These are phyloP conservation scores for Plumapathes pennacea DNA, from an alignment of 92 coral and sea anemone species.

Conservation along the genomic window DNA sequence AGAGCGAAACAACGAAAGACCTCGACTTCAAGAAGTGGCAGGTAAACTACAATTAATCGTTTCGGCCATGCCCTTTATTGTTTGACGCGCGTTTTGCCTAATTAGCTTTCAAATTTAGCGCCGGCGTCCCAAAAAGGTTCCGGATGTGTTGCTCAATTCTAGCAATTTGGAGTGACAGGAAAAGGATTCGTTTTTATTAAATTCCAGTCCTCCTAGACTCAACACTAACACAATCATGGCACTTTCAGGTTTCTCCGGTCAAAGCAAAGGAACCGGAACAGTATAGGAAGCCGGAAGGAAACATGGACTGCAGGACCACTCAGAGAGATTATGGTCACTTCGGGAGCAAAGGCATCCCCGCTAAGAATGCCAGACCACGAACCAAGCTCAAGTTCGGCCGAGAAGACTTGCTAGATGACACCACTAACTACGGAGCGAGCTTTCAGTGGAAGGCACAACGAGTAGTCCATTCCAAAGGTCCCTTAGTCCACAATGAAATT, in stretches of 20 bases:
- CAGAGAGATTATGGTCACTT: conserved; percentile 86
- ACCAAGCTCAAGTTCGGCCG: conserved; percentile 93
- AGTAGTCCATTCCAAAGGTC: conserved; percentile 60
- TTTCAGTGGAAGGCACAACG: conserved; percentile 75
- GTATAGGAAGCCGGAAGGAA: conserved; percentile 83
- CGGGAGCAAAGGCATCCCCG: conserved; percentile 85
- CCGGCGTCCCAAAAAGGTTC: too few relatives aligned
- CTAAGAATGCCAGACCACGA: conserved; percentile 86
- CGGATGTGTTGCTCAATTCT: too few relatives aligned
- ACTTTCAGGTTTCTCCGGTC: conserved; percentile 48
- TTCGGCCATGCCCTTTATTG: too few relatives aligned
- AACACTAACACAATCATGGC: too few relatives aligned
- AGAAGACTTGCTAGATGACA: conserved; percentile 77
- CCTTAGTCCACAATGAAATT: conserved; percentile 73
- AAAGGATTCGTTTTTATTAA: too few relatives aligned
- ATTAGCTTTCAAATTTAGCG: too few relatives aligned
- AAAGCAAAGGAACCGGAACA: conserved; percentile 76
- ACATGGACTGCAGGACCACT: conserved; percentile 75
- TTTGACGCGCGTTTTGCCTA: too few relatives aligned
- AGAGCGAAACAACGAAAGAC: conserved; percentile 67
- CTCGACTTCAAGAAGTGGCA: conserved; percentile 70
- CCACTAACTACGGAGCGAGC: conserved; percentile 76
- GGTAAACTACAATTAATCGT: too few relatives aligned
- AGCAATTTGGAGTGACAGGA: too few relatives aligned
- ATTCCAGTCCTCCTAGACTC: too few relatives aligned